A percentile compares a stretch with the other conserved stretches of the same genome.
Evolutionary conservation across 2,797 vertebrate species (phyloP).

Genomic region (Natrix natrix): DNA sequence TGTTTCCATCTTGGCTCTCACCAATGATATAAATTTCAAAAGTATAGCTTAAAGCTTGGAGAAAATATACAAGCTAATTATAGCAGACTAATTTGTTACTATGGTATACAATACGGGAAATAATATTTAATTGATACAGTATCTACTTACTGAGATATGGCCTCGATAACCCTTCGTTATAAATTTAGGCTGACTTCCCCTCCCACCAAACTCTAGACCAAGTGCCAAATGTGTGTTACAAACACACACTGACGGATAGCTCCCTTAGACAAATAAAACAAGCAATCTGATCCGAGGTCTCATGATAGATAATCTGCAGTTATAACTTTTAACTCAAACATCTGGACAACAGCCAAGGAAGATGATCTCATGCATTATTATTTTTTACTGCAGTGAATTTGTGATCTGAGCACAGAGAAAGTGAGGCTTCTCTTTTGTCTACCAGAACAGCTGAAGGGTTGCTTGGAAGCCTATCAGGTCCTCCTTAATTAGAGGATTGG

Average conservation of each 20-base stretch:
- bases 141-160: constrained; percentile 3
- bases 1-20: neutral
- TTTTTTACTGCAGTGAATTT: neutral
- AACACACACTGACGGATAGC: neutral
- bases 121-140: neutral
- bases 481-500: neutral
- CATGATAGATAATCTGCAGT: neutral
- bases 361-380: neutral
- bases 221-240: constrained; percentile 13
- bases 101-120: constrained; percentile 2
- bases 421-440: neutral
- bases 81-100: constrained; percentile 3
- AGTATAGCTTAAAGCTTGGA: neutral
- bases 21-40: constrained; percentile 1
- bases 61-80: neutral
- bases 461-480: neutral
- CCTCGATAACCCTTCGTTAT: neutral
- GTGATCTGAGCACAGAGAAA: constrained; percentile 1
- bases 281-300: neutral
- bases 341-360: constrained; percentile 14
- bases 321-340: neutral
- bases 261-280: constrained; percentile 13
- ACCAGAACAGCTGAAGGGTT: neutral
- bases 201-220: neutral
- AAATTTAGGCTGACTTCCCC: neutral